Evolutionary conservation across 2,113 vertebrate species (phyloP).

Genomic region (Sakesphorus luctuosus): DNA sequence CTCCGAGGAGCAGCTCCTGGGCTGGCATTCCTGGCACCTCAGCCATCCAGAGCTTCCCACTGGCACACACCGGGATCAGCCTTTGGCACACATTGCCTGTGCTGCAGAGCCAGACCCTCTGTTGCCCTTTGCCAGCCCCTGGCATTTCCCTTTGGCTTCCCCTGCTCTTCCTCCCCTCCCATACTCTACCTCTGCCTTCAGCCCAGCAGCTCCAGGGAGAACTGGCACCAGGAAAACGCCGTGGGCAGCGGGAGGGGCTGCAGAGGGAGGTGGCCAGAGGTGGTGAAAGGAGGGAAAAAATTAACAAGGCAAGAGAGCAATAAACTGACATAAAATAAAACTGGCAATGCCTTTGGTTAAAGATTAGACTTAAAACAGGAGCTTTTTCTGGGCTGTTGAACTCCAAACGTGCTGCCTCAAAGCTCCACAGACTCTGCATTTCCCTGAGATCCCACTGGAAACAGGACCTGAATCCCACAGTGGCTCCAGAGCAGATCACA

Average conservation of each 20-base stretch:
- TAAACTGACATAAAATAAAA: not conserved
- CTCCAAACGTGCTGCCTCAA: fast-evolving
- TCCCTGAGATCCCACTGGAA: not conserved
- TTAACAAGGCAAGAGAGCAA: not conserved
- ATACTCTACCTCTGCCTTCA: not conserved
- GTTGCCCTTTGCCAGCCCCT: not conserved
- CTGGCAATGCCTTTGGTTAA: slow-evolving; percentile 16
- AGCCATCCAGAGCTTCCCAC: fast-evolving
- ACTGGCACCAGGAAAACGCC: not conserved
- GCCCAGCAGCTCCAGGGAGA: not conserved
- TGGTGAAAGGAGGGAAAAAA: not conserved
- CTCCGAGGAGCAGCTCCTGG: not conserved
- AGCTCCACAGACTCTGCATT: fast-evolving
- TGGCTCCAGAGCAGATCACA: not conserved
- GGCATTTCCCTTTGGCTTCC: not conserved
- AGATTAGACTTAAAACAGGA: not conserved
- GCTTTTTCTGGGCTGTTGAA: not conserved
- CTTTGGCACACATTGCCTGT: fast-evolving
- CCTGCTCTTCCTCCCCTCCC: not conserved
- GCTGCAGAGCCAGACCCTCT: fast-evolving
- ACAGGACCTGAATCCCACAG: not conserved
- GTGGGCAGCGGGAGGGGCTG: not conserved
- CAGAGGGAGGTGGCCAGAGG: not conserved
- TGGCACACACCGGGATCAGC: fast-evolving
- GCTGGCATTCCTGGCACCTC: fast-evolving